These are phyloP conservation scores for Centropyge bicolor DNA, from an alignment of 2,797 vertebrate genomes.

Conservation along the genomic window DNA sequence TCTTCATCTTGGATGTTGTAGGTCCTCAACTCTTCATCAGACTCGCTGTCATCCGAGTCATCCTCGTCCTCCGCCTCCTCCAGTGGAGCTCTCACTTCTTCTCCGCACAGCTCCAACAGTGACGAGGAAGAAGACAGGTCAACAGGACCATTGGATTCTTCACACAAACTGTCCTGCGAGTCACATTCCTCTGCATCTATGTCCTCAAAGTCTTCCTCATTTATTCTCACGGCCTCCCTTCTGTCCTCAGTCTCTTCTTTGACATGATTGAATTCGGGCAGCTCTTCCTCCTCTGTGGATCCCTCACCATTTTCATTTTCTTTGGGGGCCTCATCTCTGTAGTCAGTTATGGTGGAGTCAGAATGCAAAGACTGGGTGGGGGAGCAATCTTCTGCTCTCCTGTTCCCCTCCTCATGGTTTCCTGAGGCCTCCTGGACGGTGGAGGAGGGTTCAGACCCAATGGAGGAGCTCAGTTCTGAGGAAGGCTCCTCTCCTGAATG, in stretches of 20 bases:
- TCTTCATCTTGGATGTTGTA: slow-evolving; percentile 96
- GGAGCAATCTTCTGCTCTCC: slow-evolving; percentile 69
- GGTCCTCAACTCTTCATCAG: slow-evolving; percentile 94
- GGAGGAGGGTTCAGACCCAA: slow-evolving; percentile 74
- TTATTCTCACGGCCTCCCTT: slow-evolving; percentile 58
- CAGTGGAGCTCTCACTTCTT: slow-evolving; percentile 81
- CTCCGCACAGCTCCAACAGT: slow-evolving; percentile 78
- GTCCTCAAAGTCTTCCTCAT: slow-evolving; percentile 81
- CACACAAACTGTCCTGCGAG: slow-evolving; percentile 75
- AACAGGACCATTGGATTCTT: slow-evolving; percentile 68
- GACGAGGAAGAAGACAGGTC: slow-evolving; percentile 80
- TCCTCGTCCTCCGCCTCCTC: slow-evolving; percentile 90
- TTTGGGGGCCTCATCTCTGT: slow-evolving; percentile 79
- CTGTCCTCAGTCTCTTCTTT: slow-evolving; percentile 63
- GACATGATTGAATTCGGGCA: slow-evolving; percentile 85
- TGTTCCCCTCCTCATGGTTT: slow-evolving; percentile 70
- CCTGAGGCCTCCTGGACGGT: slow-evolving; percentile 71
- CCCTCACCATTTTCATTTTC: slow-evolving; percentile 89
- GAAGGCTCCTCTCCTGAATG: slow-evolving; percentile 82
- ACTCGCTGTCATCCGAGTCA: slow-evolving; percentile 95
- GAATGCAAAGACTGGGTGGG: slow-evolving; percentile 71
- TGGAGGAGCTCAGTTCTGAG: slow-evolving; percentile 78
- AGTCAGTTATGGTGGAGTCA: slow-evolving; percentile 75
- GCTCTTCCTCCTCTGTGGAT: slow-evolving; percentile 90
- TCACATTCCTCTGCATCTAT: slow-evolving; percentile 78